These are phyloP conservation scores for Nasua narica DNA, from an alignment of 2,797 vertebrate species.

Conservation along the genomic window DNA sequence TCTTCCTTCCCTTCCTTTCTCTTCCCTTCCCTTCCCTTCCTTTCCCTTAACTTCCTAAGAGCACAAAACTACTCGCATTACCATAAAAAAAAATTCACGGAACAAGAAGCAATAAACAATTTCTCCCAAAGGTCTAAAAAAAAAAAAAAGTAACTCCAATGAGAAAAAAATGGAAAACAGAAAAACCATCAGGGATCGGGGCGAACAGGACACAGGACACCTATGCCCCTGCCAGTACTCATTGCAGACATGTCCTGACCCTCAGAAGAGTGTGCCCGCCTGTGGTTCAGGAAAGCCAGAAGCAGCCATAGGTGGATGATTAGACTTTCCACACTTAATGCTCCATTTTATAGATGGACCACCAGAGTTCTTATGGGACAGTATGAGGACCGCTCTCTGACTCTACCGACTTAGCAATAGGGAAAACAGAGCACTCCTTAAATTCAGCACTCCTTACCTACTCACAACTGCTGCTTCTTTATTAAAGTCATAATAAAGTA, in stretches of 20 bases:
- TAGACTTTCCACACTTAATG: neutral
- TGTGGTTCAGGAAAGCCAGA: neutral
- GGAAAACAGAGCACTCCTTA: neutral
- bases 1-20: too few relatives aligned
- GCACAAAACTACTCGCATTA: neutral
- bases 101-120: slow-evolving; percentile 17
- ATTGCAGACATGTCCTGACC: neutral
- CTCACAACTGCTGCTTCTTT: neutral
- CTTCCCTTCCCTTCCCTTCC: neutral
- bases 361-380: neutral
- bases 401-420: neutral
- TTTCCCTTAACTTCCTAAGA: neutral
- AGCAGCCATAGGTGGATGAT: rapidly evolving
- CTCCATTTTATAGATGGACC: neutral
- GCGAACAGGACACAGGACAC: neutral
- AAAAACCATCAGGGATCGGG: neutral
- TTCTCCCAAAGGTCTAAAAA: neutral
- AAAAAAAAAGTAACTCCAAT: neutral
- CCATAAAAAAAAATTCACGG: neutral
- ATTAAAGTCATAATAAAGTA: neutral
- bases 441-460: neutral
- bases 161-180: neutral
- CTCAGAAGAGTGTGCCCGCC: neutral
- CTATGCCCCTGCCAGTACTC: rapidly evolving
- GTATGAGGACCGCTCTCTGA: neutral